These are phyloP conservation scores for Uloborus diversus DNA, from an alignment of 1,140 invertebrate genomes.

Conservation along the genomic window DNA sequence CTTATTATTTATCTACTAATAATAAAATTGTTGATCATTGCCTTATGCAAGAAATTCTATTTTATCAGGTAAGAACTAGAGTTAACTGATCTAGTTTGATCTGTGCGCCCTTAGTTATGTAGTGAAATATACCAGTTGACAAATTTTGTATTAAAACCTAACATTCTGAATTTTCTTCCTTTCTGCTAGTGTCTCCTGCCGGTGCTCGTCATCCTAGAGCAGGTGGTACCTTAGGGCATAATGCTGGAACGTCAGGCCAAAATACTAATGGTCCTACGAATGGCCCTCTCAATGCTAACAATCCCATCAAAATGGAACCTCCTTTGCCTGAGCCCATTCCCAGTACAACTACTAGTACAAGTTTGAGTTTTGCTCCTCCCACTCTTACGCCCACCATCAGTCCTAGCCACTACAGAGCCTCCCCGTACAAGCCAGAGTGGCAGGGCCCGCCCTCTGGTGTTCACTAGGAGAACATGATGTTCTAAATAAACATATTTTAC, in stretches of 20 bases:
- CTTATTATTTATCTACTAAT: too few species aligned
- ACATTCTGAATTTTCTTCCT: too few species aligned
- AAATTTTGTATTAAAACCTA: not conserved
- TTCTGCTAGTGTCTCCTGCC: conserved; percentile 8
- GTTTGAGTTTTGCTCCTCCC: conserved; percentile 42
- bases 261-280: not conserved
- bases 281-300: conserved; percentile 21
- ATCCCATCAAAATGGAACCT: conserved; percentile 41
- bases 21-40: too few species aligned
- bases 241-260: conserved; percentile 31
- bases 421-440: conserved; percentile 49
- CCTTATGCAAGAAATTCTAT: too few species aligned
- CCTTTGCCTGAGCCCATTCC: conserved; percentile 23
- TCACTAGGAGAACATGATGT: too few species aligned
- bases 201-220: conserved; percentile 20
- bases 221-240: too few species aligned
- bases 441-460: conserved; percentile 41
- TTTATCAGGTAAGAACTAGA: too few species aligned
- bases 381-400: conserved; percentile 44
- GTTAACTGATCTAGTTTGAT: too few species aligned
- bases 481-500: not conserved
- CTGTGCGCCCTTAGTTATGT: too few species aligned
- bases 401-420: conserved; percentile 41
- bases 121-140: too few species aligned
- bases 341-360: conserved; percentile 44